These are phyloP conservation scores for Plagodis pulveraria DNA, from an alignment of 2,888 invertebrate genomes.

Conservation along the genomic window DNA sequence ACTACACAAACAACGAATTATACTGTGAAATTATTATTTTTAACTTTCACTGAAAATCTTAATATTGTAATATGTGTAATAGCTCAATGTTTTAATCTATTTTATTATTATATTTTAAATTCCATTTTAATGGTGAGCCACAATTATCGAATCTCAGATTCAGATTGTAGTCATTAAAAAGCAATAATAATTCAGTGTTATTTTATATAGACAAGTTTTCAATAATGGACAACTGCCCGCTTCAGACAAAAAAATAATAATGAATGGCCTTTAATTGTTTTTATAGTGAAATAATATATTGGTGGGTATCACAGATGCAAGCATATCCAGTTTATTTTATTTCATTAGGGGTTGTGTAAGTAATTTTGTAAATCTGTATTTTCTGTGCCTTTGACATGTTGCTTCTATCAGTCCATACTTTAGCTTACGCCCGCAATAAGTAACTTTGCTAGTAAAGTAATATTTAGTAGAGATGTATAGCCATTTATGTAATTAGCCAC, in stretches of 20 bases:
- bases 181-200: conserved; percentile 5
- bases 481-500: conserved; percentile 10
- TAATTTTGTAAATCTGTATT: conserved; percentile 57
- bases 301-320: conserved; percentile 28
- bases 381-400: conserved; percentile 75
- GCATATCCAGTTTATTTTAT: conserved; percentile 26
- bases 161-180: conserved; percentile 10
- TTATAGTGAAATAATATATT: conserved; percentile 16
- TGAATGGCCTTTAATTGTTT: neutral
- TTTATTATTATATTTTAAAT: conserved; percentile 6
- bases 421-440: conserved; percentile 50
- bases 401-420: conserved; percentile 62
- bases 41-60: conserved; percentile 39
- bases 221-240: neutral
- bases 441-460: conserved; percentile 24
- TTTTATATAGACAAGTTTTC: neutral
- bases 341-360: conserved; percentile 64
- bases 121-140: conserved; percentile 9
- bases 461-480: neutral
- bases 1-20: conserved; percentile 76
- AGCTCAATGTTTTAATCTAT: conserved; percentile 48
- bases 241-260: neutral
- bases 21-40: conserved; percentile 66
- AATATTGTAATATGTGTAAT: no score
- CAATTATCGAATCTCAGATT: conserved; percentile 50